phyloP scores from a whole-genome alignment of 2,888 invertebrate species.

The Lathronympha strigana region DNA sequence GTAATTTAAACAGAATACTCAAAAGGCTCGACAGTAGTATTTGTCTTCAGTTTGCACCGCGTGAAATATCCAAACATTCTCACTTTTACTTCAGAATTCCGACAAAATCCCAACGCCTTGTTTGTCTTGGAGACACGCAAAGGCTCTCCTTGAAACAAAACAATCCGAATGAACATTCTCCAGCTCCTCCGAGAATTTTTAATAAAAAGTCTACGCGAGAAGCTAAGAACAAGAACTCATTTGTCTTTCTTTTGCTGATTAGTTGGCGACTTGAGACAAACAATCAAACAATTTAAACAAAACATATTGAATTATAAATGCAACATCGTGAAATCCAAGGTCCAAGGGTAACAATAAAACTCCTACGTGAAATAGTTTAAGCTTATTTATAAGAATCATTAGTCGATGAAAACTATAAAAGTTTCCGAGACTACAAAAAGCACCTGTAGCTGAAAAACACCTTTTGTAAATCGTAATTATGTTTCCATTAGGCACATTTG shows the following conservation, averaged over 20 bases:
- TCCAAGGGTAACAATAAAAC: background rate
- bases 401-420: background rate
- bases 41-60: slow-evolving; percentile 11
- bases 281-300: background rate
- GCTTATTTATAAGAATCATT: background rate
- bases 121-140: slow-evolving; percentile 29
- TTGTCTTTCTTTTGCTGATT: slow-evolving; percentile 18
- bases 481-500: slow-evolving; percentile 39
- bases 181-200: slow-evolving; percentile 12
- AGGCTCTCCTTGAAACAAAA: slow-evolving; percentile 34
- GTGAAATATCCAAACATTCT: slow-evolving; percentile 35
- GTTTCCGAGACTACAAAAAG: slow-evolving; percentile 19
- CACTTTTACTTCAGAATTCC: slow-evolving; percentile 24
- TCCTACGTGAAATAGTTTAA: no score
- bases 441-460: slow-evolving; percentile 30
- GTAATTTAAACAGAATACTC: background rate
- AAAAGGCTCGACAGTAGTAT: slow-evolving; percentile 8
- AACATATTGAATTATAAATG: slow-evolving; percentile 1
- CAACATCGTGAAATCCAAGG: no score
- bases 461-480: slow-evolving; percentile 37
- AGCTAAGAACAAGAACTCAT: slow-evolving; percentile 9
- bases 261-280: background rate
- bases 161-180: slow-evolving; percentile 27
- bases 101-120: slow-evolving; percentile 16
- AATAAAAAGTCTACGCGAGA: slow-evolving; percentile 26